These are phyloP conservation scores for Agrochola macilenta DNA, from an alignment of 2,888 invertebrate species.

Conservation along the genomic window DNA sequence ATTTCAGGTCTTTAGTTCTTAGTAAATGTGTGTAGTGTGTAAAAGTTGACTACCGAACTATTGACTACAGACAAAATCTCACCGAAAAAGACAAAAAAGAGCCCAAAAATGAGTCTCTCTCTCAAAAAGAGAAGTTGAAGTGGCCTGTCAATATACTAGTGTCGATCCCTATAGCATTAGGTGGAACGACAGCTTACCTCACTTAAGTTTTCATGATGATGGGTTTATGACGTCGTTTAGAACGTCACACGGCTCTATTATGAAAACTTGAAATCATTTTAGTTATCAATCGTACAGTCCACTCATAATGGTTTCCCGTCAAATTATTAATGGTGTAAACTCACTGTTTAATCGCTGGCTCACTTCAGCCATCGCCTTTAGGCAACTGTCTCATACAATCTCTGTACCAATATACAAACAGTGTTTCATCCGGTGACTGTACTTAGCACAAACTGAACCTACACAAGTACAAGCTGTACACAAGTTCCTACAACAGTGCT, in stretches of 20 bases:
- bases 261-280: background rate
- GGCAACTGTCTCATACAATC: background rate
- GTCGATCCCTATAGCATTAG: too few relatives aligned
- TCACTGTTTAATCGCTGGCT: background rate
- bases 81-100: too few relatives aligned
- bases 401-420: background rate
- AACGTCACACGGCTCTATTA: background rate
- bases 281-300: background rate
- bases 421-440: slow-evolving; percentile 5
- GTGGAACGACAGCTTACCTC: too few relatives aligned
- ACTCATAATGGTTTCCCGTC: background rate
- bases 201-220: too few relatives aligned
- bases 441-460: background rate
- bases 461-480: slow-evolving; percentile 10
- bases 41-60: background rate
- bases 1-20: background rate
- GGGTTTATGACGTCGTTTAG: too few relatives aligned
- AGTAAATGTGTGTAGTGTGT: background rate
- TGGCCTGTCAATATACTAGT: too few relatives aligned
- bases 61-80: too few relatives aligned
- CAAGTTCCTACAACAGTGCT: slow-evolving; percentile 2
- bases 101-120: too few relatives aligned
- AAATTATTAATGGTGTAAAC: background rate
- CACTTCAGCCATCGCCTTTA: background rate
- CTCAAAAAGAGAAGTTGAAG: too few relatives aligned